Evolutionary conservation across 2,797 vertebrate species (phyloP).

Genomic region (Coracias cyanogaster): DNA sequence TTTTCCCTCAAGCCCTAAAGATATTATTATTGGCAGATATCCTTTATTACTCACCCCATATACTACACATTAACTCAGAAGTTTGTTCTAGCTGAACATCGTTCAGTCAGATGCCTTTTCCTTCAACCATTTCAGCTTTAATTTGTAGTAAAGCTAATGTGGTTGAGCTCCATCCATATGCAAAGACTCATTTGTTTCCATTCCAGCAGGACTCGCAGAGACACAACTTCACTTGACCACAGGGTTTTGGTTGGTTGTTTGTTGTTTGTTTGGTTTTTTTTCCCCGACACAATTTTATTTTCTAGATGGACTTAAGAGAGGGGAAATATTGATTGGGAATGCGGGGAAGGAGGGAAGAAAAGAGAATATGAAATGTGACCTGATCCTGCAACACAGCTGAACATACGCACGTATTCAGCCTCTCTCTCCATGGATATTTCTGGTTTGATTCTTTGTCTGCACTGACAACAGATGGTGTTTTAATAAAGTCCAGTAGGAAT

Average conservation of each 20-base stretch:
- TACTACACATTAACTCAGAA: conserved; percentile 56
- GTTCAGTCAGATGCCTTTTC: conserved; percentile 40
- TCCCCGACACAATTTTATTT: background rate
- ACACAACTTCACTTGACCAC: conserved; percentile 48
- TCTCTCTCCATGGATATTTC: conserved; percentile 65
- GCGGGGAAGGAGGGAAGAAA: background rate
- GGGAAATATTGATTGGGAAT: background rate
- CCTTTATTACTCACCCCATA: conserved; percentile 68
- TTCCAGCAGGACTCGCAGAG: conserved; percentile 38
- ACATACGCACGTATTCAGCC: background rate
- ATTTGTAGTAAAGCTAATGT: conserved; percentile 65
- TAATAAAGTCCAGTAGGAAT: conserved; percentile 99
- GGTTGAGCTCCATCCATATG: background rate
- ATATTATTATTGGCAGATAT: conserved; percentile 74
- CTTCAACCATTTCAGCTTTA: conserved; percentile 68
- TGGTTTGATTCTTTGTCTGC: conserved; percentile 87
- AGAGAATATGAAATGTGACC: background rate
- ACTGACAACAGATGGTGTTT: conserved; percentile 99
- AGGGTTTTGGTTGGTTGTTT: background rate
- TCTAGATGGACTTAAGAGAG: background rate
- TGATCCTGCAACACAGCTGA: background rate
- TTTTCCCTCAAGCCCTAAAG: conserved; percentile 48
- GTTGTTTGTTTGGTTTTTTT: background rate
- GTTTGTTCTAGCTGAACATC: conserved; percentile 46
- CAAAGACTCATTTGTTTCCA: conserved; percentile 29